Conservation (phyloP, 1,140 invertebrate genomes). For the Coenobita brevimanus region DNA sequence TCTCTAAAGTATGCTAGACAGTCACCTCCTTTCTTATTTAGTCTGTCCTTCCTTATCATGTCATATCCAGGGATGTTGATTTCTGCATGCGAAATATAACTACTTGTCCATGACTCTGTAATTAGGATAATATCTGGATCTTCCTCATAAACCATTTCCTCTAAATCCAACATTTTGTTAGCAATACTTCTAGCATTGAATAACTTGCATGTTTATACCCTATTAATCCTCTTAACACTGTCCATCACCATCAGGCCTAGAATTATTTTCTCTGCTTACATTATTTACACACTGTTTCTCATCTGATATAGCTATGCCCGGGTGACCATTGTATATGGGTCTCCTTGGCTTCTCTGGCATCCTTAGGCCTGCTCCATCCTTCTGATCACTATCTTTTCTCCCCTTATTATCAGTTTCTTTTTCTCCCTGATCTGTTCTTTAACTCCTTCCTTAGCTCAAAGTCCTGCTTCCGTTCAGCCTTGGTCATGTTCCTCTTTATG, state of each 20-base stretch:
- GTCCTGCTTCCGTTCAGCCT: neutral
- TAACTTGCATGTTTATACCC: conserved; percentile 6
- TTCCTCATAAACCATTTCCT: conserved; percentile 17
- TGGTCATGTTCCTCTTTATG: conserved; percentile 8
- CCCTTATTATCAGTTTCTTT: too few species aligned
- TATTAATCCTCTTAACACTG: neutral
- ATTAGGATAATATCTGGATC: conserved; percentile 15
- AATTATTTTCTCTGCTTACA: too few species aligned
- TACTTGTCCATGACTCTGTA: conserved; percentile 17
- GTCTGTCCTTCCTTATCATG: conserved; percentile 20
- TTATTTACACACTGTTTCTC: too few species aligned
- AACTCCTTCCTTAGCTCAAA: conserved; percentile 3
- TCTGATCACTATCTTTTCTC: too few species aligned
- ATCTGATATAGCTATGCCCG: too few species aligned
- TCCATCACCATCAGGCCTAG: too few species aligned
- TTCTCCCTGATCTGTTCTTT: too few species aligned
- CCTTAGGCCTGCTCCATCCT: too few species aligned
- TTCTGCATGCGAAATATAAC: conserved; percentile 8
- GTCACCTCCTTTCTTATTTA: conserved; percentile 20
- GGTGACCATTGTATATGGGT: too few species aligned
- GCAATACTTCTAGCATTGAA: conserved; percentile 17
- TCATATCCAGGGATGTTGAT: neutral
- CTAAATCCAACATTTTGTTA: conserved; percentile 21
- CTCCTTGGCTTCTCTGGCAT: too few species aligned
- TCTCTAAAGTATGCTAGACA: conserved; percentile 11